phyloP scores from a whole-genome alignment of 1,140 invertebrate species.

The Pseudomyrmex dendroicus region DNA sequence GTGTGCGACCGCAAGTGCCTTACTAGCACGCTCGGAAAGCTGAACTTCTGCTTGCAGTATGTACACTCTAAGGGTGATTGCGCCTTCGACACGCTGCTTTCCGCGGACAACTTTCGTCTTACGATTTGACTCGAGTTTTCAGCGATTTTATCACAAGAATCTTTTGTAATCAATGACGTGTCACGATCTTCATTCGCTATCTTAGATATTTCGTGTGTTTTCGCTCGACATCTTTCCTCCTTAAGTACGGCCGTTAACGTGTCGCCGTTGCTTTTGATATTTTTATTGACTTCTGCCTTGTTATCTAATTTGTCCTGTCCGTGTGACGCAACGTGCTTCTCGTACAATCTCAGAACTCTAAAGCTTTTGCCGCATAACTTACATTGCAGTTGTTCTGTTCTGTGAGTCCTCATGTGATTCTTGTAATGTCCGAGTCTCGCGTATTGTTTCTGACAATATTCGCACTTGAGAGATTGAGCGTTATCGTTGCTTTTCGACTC shows the following conservation, averaged over 20 bases:
- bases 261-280: slow-evolving; percentile 15
- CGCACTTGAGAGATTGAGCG: slow-evolving; percentile 67
- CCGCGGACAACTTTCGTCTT: slow-evolving; percentile 2
- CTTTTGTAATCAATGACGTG: background rate
- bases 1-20: slow-evolving; percentile 91
- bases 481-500: slow-evolving; percentile 11
- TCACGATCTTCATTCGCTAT: background rate
- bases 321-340: slow-evolving; percentile 73
- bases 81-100: slow-evolving; percentile 50
- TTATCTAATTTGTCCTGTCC: slow-evolving; percentile 21
- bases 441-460: slow-evolving; percentile 75
- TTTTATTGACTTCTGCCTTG: background rate
- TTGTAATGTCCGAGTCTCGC: slow-evolving; percentile 74
- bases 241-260: background rate
- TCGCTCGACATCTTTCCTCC: background rate
- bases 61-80: slow-evolving; percentile 65
- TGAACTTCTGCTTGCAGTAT: slow-evolving; percentile 77
- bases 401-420: slow-evolving; percentile 74
- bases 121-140: slow-evolving; percentile 29
- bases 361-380: slow-evolving; percentile 73
- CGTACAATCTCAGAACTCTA: slow-evolving; percentile 64
- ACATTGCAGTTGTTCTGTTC: slow-evolving; percentile 61
- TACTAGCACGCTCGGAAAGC: slow-evolving; percentile 85
- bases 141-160: background rate
- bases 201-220: background rate